Conservation (phyloP, 2,113 vertebrate species). For the Hydrochoerus hydrochaeris region DNA sequence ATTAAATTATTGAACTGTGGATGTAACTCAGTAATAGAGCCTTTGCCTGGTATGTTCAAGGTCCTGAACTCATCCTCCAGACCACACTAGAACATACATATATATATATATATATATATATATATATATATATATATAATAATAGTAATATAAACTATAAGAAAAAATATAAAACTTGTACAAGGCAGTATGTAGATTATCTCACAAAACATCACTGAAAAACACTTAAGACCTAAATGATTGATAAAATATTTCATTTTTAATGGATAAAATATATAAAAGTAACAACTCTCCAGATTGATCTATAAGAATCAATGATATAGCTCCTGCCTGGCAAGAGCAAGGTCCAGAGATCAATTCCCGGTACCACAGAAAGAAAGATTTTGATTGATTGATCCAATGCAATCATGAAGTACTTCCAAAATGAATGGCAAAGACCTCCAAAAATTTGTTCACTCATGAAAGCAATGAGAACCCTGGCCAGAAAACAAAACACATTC, state of each 20-base stretch:
- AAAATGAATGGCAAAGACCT: not conserved
- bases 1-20: not conserved
- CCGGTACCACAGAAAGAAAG: too few species aligned
- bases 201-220: not conserved
- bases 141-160: not conserved
- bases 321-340: too few species aligned
- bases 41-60: not conserved
- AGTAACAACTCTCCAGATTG: not conserved
- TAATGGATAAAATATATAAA: not conserved
- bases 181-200: not conserved
- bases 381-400: too few species aligned
- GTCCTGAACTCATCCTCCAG: not conserved
- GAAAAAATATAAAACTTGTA: not conserved
- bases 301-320: not conserved
- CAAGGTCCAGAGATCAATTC: too few species aligned
- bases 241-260: not conserved
- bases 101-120: not conserved
- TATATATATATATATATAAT: not conserved
- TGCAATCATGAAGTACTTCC: not conserved
- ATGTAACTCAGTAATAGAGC: not conserved
- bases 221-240: not conserved
- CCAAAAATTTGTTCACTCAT: not conserved
- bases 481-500: not conserved
- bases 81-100: not conserved
- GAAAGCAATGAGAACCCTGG: not conserved